Evolutionary conservation across 2,797 vertebrate genomes (phyloP).

Genomic region (Fringilla coelebs): DNA sequence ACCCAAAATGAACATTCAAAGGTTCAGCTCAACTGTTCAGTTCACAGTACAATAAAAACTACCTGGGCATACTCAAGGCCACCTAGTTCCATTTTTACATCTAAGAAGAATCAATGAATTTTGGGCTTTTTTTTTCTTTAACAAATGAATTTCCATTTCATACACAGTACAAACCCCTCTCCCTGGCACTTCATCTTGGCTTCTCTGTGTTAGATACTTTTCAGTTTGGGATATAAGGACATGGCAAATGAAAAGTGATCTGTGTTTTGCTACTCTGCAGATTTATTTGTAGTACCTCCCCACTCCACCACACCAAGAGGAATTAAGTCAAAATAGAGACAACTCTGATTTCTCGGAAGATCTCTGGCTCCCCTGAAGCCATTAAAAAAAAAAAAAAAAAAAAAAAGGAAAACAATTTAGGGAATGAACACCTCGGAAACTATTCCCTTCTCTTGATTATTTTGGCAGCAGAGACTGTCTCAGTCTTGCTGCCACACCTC

Average conservation of each 20-base stretch:
- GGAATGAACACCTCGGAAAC: slow-evolving; percentile 55
- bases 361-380: background rate
- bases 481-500: slow-evolving; percentile 28
- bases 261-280: background rate
- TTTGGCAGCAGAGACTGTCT: slow-evolving; percentile 25
- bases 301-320: background rate
- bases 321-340: slow-evolving; percentile 1
- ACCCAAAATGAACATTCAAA: background rate
- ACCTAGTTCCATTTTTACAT: background rate
- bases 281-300: background rate
- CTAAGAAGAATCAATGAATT: background rate
- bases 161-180: background rate
- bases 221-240: background rate
- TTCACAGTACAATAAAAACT: background rate
- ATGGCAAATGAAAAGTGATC: background rate
- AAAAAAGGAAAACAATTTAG: slow-evolving; percentile 12
- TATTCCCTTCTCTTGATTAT: slow-evolving; percentile 29
- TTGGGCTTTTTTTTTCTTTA: accelerated
- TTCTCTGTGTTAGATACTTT: background rate
- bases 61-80: background rate
- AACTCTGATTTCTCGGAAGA: background rate
- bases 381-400: background rate
- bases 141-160: background rate
- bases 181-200: background rate
- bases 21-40: background rate